Base-by-base conservation (phyloP, 2,113 vertebrate species). In the Helogale parvula region DNA sequence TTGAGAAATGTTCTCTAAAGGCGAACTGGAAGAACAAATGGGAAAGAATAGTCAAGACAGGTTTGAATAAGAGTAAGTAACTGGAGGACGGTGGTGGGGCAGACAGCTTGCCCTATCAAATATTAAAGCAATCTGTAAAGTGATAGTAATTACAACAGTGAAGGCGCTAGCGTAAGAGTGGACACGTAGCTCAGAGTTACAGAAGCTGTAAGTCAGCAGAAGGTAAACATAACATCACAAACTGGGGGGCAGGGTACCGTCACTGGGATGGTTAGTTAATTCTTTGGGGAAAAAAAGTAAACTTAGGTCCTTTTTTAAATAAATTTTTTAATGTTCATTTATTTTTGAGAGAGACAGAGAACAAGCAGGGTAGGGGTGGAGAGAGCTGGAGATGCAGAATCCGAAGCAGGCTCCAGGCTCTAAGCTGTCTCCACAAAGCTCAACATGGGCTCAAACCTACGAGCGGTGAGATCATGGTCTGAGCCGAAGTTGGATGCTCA, bases 1-100 rank as follows among this genome's bases (percentile, higher is more conserved):
- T 89, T 96, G 82, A 85, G 41, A 60, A 90, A 31, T 96, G 29
- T 76, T 90, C 91, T 74, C 60, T 80, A 74, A 92, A 79, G 25
- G n/a, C 74, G 31, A 89, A 72, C 29, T 79, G 25, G 29, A 47
- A 90, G 80, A 93, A 95, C 57, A 94, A 88, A 77, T 66, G 29
- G 31, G 52, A 79, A 65, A 77, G n/a, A 94, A 71, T 19, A 74
- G 50, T 71, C 31, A 84, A 35, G 38, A 25, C 41, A 29, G 12
- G 14, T 76, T 81, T 88, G 71, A 77, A 69, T 7, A 90, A 41
- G 25, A 68, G 31, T 88, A 82, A 84, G 45, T 81, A 84, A 74
- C 3, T 15, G 17, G 65, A 77, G 45, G 33, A 11, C 17, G 2
- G 52, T 52, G 47, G 47, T 17, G 15, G 23, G 50, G 45, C 4